Percentiles rank a stretch among this genome's conserved stretches.
These are phyloP conservation scores for Leptopilina clavipes DNA, from an alignment of 1,140 invertebrate species.

Conservation along the genomic window DNA sequence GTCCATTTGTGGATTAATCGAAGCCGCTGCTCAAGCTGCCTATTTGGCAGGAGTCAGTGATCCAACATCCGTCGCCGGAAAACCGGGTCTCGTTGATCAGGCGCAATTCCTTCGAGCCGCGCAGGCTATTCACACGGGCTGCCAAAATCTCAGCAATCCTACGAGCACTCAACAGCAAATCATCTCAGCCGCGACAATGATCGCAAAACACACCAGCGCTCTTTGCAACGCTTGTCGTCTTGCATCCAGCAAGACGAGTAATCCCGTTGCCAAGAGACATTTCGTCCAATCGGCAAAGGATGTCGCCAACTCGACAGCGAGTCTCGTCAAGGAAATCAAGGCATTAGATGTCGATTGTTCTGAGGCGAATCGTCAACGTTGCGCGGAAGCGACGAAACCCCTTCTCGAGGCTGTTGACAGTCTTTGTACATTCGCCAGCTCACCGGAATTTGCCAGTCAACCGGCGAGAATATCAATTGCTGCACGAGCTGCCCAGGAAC, in stretches of 20 bases:
- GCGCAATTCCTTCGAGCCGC: constrained; percentile 91
- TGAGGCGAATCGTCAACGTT: constrained; percentile 83
- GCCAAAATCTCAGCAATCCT: constrained; percentile 85
- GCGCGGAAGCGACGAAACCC: constrained; percentile 88
- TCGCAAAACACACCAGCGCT: constrained; percentile 97
- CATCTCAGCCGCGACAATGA: constrained; percentile 91
- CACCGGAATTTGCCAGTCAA: constrained; percentile 93
- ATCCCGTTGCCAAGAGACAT: constrained; percentile 95
- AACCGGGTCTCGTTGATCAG: constrained; percentile 93
- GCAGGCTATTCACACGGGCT: constrained; percentile 91
- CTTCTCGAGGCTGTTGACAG: constrained; percentile 93
- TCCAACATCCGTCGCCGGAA: constrained; percentile 90
- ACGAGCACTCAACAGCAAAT: constrained; percentile 88
- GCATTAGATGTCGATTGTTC: constrained; percentile 90
- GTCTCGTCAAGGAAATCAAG: constrained; percentile 96
- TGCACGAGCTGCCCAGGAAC: constrained; percentile 87
- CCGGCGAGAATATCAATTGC: constrained; percentile 92
- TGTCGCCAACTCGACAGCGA: constrained; percentile 96
- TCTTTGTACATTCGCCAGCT: constrained; percentile 92
- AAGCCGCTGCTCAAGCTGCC: constrained; percentile 94
- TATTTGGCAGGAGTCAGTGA: constrained; percentile 96
- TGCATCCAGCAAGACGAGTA: constrained; percentile 93
- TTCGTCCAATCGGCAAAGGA: constrained; percentile 98
- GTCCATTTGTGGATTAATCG: constrained; percentile 94
- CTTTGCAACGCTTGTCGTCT: constrained; percentile 95